Base-by-base conservation (phyloP, 1,140 invertebrate species). In the Chionoecetes opilio region DNA sequence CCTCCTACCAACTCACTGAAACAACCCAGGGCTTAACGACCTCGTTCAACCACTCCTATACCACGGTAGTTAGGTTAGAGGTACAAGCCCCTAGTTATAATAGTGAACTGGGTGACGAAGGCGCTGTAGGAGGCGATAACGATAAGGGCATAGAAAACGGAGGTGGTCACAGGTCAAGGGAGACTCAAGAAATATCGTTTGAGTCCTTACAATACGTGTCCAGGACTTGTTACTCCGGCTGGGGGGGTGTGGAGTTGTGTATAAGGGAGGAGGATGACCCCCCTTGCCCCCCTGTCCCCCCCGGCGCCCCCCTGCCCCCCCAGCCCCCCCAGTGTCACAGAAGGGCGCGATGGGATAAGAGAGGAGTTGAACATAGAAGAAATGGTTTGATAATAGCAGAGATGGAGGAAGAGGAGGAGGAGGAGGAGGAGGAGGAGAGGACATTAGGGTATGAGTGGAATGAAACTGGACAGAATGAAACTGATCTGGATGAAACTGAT, bases 211-310 rank as follows among this genome's bases (percentile, higher is more conserved):
- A 75, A 1, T 2, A 26, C 2, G n/a, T 75, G 84, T 84, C 90
- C 84, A 91, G 37, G 85, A 82, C 94, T 63, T 9, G n/a, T 8
- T 75, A 75, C 21, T 31, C 63, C 29, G 46, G 41, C 3, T 93
- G 93, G 94, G 90, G 89, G 87, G 94, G 35, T 29, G 82, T 95
- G 14, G 94, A 95, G 32, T n/a, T 95, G 31, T 95, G 84, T 38
- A 92, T 95, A 6, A 92, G 53, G 26, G 90, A 95, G 38, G 46
- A 82, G 11, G 37, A 93, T 29, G 92, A 93, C 63, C 63, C 63
- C 63, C 6, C 21, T 5, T n/a, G 46, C 11, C 63, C 63, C 63
- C 26, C 63, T 2, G 21, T 75, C 63, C 63, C 63, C 21, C 11
- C 63, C 21, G 63, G 3, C 26, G n/a, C 63, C 21, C 1, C 46